phyloP scores from a whole-genome alignment of 2,888 invertebrate genomes.

The Ctenicera cuprea region DNA sequence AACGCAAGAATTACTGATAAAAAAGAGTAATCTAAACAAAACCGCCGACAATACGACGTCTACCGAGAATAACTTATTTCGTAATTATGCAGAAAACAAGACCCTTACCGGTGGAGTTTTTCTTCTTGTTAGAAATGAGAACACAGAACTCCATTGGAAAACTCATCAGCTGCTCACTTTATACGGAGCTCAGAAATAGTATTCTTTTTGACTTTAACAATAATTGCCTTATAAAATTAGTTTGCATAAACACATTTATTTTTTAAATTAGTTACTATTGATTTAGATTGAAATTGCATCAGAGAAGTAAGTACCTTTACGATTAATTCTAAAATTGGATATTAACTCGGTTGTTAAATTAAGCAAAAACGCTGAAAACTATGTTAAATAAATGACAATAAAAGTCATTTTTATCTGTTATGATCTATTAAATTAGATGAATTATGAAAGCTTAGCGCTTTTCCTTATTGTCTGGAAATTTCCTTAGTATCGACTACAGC shows the following conservation, averaged over 20 bases:
- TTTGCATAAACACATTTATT: too few species aligned
- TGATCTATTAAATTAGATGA: neutral
- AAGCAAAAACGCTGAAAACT: too few species aligned
- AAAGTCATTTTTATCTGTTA: too few species aligned
- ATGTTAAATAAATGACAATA: too few species aligned
- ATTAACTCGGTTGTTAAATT: too few species aligned
- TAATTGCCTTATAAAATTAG: too few species aligned
- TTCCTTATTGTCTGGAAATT: slow-evolving; percentile 28
- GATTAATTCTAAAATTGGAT: too few species aligned
- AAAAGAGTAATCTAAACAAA: slow-evolving; percentile 28
- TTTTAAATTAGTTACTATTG: too few species aligned
- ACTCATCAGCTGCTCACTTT: slow-evolving; percentile 10
- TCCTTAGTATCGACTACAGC: slow-evolving; percentile 24
- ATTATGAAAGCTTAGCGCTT: neutral
- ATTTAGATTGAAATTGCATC: too few species aligned
- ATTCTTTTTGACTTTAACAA: too few species aligned
- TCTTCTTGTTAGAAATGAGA: slow-evolving; percentile 3
- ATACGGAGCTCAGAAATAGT: neutral
- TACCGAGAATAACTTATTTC: slow-evolving; percentile 24
- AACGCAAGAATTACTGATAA: slow-evolving; percentile 23
- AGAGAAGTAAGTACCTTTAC: too few species aligned
- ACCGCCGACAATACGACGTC: slow-evolving; percentile 30
- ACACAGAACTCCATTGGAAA: slow-evolving; percentile 6
- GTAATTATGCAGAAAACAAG: slow-evolving; percentile 27
- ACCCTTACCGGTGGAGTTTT: neutral